Conservation (phyloP, 2,888 invertebrate genomes). For the Heteromurus nitidus region DNA sequence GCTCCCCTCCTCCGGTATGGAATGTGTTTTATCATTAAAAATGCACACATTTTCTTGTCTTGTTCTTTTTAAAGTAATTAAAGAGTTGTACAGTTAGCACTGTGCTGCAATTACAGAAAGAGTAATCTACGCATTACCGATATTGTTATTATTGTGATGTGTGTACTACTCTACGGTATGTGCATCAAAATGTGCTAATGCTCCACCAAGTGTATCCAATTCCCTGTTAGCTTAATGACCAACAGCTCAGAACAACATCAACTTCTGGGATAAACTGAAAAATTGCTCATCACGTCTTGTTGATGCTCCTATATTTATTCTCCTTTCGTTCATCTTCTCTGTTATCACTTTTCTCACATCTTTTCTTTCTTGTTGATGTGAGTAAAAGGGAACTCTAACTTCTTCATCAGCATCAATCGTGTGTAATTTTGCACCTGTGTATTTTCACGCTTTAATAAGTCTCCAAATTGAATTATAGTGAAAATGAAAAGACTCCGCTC, state of each 20-base stretch:
- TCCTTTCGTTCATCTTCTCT: too few relatives aligned
- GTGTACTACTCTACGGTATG: neutral
- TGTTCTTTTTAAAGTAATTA: neutral
- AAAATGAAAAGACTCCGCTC: slow-evolving; percentile 10
- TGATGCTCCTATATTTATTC: too few relatives aligned
- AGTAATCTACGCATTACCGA: neutral
- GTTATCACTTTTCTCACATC: neutral
- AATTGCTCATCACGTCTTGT: too few relatives aligned
- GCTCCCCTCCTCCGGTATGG: too few relatives aligned
- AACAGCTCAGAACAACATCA: too few relatives aligned
- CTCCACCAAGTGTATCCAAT: neutral
- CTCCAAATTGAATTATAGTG: slow-evolving; percentile 21
- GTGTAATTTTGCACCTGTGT: neutral
- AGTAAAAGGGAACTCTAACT: too few relatives aligned
- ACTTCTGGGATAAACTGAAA: too few relatives aligned
- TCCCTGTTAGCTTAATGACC: neutral
- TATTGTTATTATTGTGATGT: neutral
- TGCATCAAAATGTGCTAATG: neutral
- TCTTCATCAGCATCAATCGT: too few relatives aligned
- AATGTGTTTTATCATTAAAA: too few relatives aligned
- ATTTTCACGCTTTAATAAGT: slow-evolving; percentile 38
- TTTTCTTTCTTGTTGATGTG: too few relatives aligned
- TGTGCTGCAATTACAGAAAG: slow-evolving; percentile 5
- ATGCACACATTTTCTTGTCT: neutral
- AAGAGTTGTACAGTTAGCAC: neutral